phyloP scores from a whole-genome alignment of 2,113 vertebrate species.

The Rhinoptilus africanus region DNA sequence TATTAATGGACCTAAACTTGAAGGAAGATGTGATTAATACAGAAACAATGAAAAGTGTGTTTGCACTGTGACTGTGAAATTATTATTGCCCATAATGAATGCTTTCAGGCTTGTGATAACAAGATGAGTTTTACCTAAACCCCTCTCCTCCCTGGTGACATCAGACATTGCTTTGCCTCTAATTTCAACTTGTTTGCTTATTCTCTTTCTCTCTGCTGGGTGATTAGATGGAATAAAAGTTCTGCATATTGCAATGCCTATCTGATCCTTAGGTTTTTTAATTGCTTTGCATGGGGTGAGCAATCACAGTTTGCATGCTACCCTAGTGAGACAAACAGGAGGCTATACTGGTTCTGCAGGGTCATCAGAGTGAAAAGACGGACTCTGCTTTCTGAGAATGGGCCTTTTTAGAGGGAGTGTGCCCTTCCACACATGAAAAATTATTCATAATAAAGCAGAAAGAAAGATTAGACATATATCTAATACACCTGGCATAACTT shows the following conservation, averaged over 20 bases:
- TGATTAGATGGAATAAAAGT: neutral
- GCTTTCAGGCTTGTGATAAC: neutral
- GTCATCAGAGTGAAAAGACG: neutral
- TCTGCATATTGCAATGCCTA: neutral
- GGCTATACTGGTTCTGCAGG: neutral
- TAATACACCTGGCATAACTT: neutral
- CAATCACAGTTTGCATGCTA: neutral
- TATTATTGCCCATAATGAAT: neutral
- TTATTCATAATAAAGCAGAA: neutral
- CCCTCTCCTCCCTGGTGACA: neutral
- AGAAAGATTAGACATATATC: neutral
- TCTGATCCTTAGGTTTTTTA: neutral
- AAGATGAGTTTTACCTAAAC: neutral
- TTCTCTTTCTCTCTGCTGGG: neutral
- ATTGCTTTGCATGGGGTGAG: neutral
- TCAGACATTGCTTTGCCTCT: neutral
- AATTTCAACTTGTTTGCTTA: neutral
- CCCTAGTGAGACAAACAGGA: neutral
- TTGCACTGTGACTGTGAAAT: neutral
- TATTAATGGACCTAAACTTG: neutral
- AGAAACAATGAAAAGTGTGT: neutral
- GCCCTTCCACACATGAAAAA: neutral
- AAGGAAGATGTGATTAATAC: neutral
- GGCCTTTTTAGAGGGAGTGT: neutral
- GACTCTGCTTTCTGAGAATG: neutral